These are phyloP conservation scores for Paragorgia papillata DNA, from an alignment of 92 coral and sea anemone genomes.

Conservation along the genomic window DNA sequence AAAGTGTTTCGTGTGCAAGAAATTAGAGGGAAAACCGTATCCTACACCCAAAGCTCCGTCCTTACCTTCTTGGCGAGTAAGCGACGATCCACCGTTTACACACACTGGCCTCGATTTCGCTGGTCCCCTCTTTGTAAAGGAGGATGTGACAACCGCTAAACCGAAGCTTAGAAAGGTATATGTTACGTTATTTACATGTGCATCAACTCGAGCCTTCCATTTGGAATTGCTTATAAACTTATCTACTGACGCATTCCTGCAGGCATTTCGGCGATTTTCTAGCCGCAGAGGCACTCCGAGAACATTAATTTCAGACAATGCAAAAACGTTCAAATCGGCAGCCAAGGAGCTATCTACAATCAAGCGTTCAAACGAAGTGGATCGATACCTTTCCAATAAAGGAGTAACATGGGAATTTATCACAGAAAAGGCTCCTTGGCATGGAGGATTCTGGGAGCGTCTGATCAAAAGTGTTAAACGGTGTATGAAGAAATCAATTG, in stretches of 20 bases:
- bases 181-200: no score
- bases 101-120: no score
- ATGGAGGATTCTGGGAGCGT: slow-evolving; percentile 41
- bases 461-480: slow-evolving; percentile 23
- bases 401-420: slow-evolving; percentile 25
- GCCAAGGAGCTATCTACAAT: slow-evolving; percentile 16
- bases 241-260: slow-evolving; percentile 52
- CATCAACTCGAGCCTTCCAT: slow-evolving; percentile 57
- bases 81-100: no score
- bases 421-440: slow-evolving; percentile 39
- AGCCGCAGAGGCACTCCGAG: slow-evolving; percentile 22
- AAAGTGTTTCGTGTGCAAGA: slow-evolving; percentile 53
- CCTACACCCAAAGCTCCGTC: slow-evolving; percentile 40
- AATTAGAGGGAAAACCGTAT: slow-evolving; percentile 40
- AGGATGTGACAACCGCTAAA: no score
- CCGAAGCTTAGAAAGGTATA: no score
- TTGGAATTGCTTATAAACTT: slow-evolving; percentile 46
- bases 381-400: slow-evolving; percentile 2
- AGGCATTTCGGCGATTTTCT: slow-evolving; percentile 62
- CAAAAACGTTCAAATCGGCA: slow-evolving; percentile 30
- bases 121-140: no score
- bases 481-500: slow-evolving; percentile 16
- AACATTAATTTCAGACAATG: slow-evolving; percentile 5
- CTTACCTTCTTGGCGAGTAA: slow-evolving; percentile 42
- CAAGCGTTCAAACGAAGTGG: background rate